Evolutionary conservation across 2,888 invertebrate genomes (phyloP).

Genomic region (Listrodromus nycthemerus): DNA sequence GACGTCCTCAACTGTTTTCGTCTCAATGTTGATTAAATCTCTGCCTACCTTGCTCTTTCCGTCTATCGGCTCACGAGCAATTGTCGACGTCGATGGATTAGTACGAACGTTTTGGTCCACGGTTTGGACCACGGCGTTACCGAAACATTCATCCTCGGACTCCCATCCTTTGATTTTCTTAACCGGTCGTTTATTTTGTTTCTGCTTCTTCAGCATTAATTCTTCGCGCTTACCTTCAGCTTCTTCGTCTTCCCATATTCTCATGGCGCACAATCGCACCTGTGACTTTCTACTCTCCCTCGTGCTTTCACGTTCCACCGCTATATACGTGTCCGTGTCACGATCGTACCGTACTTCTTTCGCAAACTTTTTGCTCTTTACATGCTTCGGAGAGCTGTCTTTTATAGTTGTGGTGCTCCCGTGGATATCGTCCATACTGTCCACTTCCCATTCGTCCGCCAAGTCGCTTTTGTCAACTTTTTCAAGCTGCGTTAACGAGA

Average conservation of each 20-base stretch:
- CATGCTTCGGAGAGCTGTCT: constrained; percentile 1
- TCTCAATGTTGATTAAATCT: constrained; percentile 27
- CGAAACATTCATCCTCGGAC: constrained; percentile 70
- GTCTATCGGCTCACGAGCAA: background rate
- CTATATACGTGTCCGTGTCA: constrained; percentile 80
- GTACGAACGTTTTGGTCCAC: constrained; percentile 41
- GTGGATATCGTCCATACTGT: constrained; percentile 79
- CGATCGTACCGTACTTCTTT: constrained; percentile 80
- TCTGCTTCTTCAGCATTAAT: constrained; percentile 73
- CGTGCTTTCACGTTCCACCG: constrained; percentile 74
- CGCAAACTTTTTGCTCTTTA: constrained; percentile 74
- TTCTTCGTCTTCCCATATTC: constrained; percentile 83
- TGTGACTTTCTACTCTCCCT: constrained; percentile 75
- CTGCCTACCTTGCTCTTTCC: background rate
- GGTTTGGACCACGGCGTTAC: constrained; percentile 13
- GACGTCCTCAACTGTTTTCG: background rate
- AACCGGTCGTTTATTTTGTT: constrained; percentile 38
- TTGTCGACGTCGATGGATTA: constrained; percentile 28
- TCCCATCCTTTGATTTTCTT: constrained; percentile 72
- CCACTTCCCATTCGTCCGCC: constrained; percentile 82
- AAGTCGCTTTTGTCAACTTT: constrained; percentile 74
- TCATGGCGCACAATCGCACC: constrained; percentile 75
- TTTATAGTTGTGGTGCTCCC: constrained; percentile 55
- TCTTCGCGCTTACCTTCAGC: constrained; percentile 82
- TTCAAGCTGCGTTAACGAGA: constrained; percentile 80